phyloP scores from a whole-genome alignment of 2,797 vertebrate species.

The Lepilemur ruficaudatus region DNA sequence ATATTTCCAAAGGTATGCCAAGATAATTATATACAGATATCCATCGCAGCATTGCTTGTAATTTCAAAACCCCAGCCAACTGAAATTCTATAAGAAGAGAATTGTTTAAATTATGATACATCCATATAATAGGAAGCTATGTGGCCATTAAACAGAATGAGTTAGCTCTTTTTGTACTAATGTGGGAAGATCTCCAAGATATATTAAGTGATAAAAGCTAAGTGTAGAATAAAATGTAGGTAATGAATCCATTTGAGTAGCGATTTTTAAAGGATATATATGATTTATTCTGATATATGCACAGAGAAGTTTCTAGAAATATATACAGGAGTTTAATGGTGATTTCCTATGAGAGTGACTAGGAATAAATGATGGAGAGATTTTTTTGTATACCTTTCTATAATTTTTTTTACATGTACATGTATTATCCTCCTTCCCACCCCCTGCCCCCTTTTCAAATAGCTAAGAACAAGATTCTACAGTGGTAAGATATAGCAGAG shows the following conservation, averaged over 20 bases:
- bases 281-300: not conserved
- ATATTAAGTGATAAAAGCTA: not conserved
- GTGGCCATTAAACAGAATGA: conserved; percentile 18
- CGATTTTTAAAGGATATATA: not conserved
- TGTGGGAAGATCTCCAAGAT: not conserved
- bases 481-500: not conserved
- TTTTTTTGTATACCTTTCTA: not conserved
- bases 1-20: not conserved
- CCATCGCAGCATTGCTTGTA: not conserved
- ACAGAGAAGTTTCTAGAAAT: conserved; percentile 25
- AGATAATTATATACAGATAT: not conserved
- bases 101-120: not conserved
- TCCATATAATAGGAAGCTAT: not conserved
- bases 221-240: conserved; percentile 13
- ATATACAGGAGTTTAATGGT: not conserved
- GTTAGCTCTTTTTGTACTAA: not conserved
- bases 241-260: not conserved
- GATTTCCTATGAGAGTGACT: not conserved
- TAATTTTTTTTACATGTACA: not conserved
- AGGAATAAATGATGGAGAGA: not conserved
- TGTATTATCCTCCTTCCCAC: not conserved
- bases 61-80: conserved; percentile 28
- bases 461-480: conserved; percentile 14
- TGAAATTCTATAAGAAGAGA: conserved; percentile 48
- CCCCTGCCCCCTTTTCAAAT: not conserved